These are phyloP conservation scores for Exaiptasia diaphana DNA, from an alignment of 64 coral and sea anemone species.

Conservation along the genomic window DNA sequence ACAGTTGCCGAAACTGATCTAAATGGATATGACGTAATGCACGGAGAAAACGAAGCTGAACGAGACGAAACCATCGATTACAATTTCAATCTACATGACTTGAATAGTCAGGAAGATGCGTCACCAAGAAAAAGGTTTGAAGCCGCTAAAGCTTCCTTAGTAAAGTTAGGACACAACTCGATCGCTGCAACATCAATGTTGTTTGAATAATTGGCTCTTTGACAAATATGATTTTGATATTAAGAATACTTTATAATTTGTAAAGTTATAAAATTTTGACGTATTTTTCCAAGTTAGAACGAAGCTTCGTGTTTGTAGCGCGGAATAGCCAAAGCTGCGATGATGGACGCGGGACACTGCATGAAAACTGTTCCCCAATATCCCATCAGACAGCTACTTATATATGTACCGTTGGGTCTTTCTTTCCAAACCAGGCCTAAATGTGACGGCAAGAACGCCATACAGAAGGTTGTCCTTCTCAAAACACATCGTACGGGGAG, in stretches of 20 bases:
- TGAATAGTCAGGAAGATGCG: slow-evolving; percentile 12
- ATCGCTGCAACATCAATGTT: background rate
- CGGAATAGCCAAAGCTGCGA: too few species aligned
- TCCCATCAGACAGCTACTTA: too few species aligned
- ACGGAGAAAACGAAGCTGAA: slow-evolving; percentile 65
- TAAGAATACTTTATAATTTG: too few species aligned
- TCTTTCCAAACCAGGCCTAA: slow-evolving; percentile 4
- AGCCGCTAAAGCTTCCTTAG: background rate
- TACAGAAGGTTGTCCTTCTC: slow-evolving; percentile 35
- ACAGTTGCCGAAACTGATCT: slow-evolving; percentile 29
- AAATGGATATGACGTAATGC: slow-evolving; percentile 55
- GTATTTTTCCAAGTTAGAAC: too few species aligned
- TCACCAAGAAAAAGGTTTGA: slow-evolving; percentile 20
- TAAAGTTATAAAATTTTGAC: too few species aligned
- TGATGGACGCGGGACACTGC: too few species aligned
- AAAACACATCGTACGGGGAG: slow-evolving; percentile 72
- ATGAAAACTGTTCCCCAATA: too few species aligned
- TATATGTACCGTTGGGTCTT: too few species aligned
- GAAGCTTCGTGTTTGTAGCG: too few species aligned
- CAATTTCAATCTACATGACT: slow-evolving; percentile 12
- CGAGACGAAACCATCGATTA: slow-evolving; percentile 87
- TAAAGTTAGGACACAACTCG: background rate
- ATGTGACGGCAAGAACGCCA: slow-evolving; percentile 9
- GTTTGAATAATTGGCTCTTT: background rate
- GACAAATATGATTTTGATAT: too few species aligned